Evolutionary conservation across 2,113 vertebrate genomes (phyloP), one percentile per base, ranked within the genome.

Genomic region (Channa maculata): DNA sequence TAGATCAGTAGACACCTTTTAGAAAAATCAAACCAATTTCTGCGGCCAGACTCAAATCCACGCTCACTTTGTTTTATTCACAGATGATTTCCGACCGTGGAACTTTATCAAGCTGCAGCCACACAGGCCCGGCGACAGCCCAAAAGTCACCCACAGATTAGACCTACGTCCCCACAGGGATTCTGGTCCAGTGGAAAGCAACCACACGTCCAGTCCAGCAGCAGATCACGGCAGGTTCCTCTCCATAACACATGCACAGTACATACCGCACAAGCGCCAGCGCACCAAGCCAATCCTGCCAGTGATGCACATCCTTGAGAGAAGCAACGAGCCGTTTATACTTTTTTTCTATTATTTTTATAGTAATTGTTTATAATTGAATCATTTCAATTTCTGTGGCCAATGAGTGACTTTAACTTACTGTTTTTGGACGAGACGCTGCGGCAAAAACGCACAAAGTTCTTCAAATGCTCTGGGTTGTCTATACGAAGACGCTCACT

Each of bases 51-150:
- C 24, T 24, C 24, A 24, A 24, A 24, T 24, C 24, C 24, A 24
- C 24, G 24, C 24, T 24, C 24, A 24, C 24, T 24, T 24, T 61
- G 3, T 46, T 10, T 60, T 4, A 0, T 37, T 95, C 94, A 77
- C 84, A 97, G 95, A 66, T 51, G 90, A 95, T 66, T 96, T 90
- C 52, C 60, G 86, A 68, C 75, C 65, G 4, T 92, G 92, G 94
- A 88, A 82, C 44, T 46, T 65, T 48, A 67, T 73, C 3, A 93
- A 60, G 83, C 58, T 49, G 3, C 81, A 92, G 10, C 33, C 70
- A 0, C 69, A 73, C n/a, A 91, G 73, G 64, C 80, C 79, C 0
- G 33, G 44, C 0, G 44, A 69, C 3, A 93, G 81, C 84, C 8
- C 85, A 14, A 87, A 0, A 2, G 79, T 86, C 6, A 46, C 72